These are phyloP conservation scores for Drosophila ambigua DNA, from an alignment of 1,140 invertebrate genomes.

Conservation along the genomic window DNA sequence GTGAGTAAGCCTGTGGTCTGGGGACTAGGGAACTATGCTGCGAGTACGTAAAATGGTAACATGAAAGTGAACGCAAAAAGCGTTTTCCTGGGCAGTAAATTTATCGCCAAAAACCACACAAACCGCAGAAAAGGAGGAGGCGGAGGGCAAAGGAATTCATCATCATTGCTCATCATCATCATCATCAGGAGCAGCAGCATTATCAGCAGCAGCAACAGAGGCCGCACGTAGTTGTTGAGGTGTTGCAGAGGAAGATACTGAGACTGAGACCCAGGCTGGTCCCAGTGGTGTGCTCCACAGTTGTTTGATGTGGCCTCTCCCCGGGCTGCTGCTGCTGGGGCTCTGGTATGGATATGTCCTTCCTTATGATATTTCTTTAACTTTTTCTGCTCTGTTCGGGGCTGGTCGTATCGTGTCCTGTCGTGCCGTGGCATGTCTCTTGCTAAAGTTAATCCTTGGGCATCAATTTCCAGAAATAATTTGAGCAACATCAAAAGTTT, in stretches of 20 bases:
- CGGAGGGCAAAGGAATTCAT: constrained; percentile 70
- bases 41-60: constrained; percentile 32
- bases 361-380: constrained; percentile 68
- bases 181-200: constrained; percentile 33
- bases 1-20: not conserved
- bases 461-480: constrained; percentile 81
- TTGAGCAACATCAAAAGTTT: constrained; percentile 81
- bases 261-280: constrained; percentile 19
- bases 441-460: constrained; percentile 78
- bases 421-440: constrained; percentile 1
- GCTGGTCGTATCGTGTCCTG: constrained; percentile 16
- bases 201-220: constrained; percentile 26
- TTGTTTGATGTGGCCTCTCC: constrained; percentile 68
- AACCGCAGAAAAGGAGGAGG: constrained; percentile 45
- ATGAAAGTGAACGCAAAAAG: constrained; percentile 77
- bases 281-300: constrained; percentile 64
- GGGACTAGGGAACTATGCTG: constrained; percentile 61
- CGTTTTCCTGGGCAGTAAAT: constrained; percentile 42
- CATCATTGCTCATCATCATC: constrained; percentile 65
- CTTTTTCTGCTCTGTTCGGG: constrained; percentile 20
- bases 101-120: constrained; percentile 54
- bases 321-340: too few species aligned
- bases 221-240: constrained; percentile 43
- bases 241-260: constrained; percentile 25
- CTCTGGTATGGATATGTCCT: constrained; percentile 46